A percentile compares a stretch with the other conserved stretches of the same genome.
Conservation (phyloP, 1,140 invertebrate genomes). For the Teleopsis dalmanni region DNA sequence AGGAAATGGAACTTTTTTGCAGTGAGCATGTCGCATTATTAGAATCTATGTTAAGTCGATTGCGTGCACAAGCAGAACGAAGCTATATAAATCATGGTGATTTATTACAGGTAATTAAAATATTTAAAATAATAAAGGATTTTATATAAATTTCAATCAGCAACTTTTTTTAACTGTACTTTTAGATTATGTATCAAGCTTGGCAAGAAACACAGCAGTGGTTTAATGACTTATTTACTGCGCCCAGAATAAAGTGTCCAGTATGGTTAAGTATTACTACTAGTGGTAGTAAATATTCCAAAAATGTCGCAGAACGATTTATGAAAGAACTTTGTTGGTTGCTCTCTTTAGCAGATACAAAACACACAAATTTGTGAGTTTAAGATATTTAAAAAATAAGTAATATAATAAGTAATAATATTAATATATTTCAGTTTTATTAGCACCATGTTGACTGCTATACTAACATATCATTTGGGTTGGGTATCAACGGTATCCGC, state of each 20-base stretch:
- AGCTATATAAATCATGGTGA: constrained; percentile 42
- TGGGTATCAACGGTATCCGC: constrained; percentile 73
- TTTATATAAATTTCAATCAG: no score
- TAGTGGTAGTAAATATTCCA: constrained; percentile 42
- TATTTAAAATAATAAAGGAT: no score
- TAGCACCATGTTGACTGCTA: constrained; percentile 77
- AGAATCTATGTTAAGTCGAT: constrained; percentile 66
- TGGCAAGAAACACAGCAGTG: constrained; percentile 46
- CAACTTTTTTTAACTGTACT: no score
- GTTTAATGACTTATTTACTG: constrained; percentile 61
- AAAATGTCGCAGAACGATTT: constrained; percentile 49
- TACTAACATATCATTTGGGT: constrained; percentile 80
- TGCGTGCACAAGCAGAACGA: constrained; percentile 55
- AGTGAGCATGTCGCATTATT: constrained; percentile 74
- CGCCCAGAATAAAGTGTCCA: constrained; percentile 56
- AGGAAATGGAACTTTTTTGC: constrained; percentile 59
- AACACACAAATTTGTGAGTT: constrained; percentile 78
- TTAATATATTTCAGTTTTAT: constrained; percentile 65
- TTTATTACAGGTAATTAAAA: constrained; percentile 36
- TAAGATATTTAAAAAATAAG: not conserved
- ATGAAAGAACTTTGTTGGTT: constrained; percentile 55
- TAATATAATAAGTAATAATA: constrained; percentile 1
- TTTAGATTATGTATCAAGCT: constrained; percentile 50
- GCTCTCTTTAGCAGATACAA: constrained; percentile 58
- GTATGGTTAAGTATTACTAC: constrained; percentile 60